Conservation (phyloP, 2,113 vertebrate species). For the Charadrius vociferus region DNA sequence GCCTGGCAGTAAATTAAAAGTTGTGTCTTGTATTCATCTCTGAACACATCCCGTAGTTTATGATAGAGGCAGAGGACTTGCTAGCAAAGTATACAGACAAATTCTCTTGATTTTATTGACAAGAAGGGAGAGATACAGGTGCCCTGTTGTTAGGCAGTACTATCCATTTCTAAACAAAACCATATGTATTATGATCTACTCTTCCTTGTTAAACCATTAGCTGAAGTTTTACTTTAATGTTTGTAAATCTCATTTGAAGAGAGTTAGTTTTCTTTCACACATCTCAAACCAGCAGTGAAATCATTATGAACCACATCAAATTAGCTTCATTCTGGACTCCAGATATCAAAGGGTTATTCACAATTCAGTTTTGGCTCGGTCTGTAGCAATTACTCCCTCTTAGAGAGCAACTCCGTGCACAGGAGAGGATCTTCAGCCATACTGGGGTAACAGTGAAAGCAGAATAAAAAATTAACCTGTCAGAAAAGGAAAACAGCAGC, state of each 20-base stretch:
- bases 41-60: not conserved
- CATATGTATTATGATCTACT: not conserved
- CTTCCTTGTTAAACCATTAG: not conserved
- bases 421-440: not conserved
- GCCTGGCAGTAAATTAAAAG: not conserved
- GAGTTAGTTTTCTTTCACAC: not conserved
- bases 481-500: conserved; percentile 30
- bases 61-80: not conserved
- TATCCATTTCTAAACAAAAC: not conserved
- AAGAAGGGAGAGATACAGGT: not conserved
- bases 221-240: not conserved
- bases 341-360: not conserved
- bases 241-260: not conserved
- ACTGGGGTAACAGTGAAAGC: not conserved
- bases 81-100: not conserved
- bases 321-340: not conserved
- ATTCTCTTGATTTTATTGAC: not conserved
- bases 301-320: not conserved
- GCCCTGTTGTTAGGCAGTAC: not conserved
- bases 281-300: not conserved
- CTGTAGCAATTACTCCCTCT: not conserved
- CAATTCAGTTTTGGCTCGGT: not conserved
- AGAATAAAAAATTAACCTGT: conserved; percentile 40
- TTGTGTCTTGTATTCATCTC: not conserved
- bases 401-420: not conserved